A percentile compares a stretch with the other conserved stretches of the same genome.
Evolutionary conservation across 1,140 invertebrate species (phyloP).

Genomic region (Campodea augens): DNA sequence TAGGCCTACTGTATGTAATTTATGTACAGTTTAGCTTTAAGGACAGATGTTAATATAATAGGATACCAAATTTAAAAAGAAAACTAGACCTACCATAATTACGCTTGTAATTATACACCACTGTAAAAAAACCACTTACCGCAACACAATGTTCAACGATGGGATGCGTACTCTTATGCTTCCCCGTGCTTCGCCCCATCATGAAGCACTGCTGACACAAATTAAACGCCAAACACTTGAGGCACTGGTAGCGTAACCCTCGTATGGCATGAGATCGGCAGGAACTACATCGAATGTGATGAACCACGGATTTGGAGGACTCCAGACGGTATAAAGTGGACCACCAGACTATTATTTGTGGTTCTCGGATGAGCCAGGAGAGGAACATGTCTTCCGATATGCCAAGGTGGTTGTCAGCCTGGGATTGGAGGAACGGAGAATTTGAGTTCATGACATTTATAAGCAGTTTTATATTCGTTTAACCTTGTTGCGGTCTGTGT

Average conservation of each 20-base stretch:
- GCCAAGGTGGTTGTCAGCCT: too few relatives aligned
- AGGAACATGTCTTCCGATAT: slow-evolving; percentile 19
- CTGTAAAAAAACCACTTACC: too few relatives aligned
- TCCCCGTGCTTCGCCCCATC: slow-evolving; percentile 32
- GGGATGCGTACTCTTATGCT: slow-evolving; percentile 39
- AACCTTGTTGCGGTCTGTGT: too few relatives aligned
- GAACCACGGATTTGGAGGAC: slow-evolving; percentile 17
- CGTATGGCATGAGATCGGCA: slow-evolving; percentile 20
- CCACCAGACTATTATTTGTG: slow-evolving; percentile 24
- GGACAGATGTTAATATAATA: too few relatives aligned
- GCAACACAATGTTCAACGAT: slow-evolving; percentile 46
- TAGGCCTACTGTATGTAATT: too few relatives aligned
- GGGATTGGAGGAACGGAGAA: too few relatives aligned
- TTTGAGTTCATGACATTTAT: too few relatives aligned
- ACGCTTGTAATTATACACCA: too few relatives aligned
- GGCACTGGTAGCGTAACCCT: slow-evolving; percentile 33
- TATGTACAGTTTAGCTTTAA: too few relatives aligned
- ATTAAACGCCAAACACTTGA: slow-evolving; percentile 42
- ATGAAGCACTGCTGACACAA: slow-evolving; percentile 46
- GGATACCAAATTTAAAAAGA: too few relatives aligned
- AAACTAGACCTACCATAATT: too few relatives aligned
- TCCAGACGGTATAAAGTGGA: slow-evolving; percentile 21
- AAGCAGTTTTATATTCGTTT: too few relatives aligned
- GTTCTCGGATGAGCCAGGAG: slow-evolving; percentile 21
- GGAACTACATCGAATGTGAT: slow-evolving; percentile 19